phyloP scores from a whole-genome alignment of 92 coral and sea anemone species.

The Micromussa lordhowensis region DNA sequence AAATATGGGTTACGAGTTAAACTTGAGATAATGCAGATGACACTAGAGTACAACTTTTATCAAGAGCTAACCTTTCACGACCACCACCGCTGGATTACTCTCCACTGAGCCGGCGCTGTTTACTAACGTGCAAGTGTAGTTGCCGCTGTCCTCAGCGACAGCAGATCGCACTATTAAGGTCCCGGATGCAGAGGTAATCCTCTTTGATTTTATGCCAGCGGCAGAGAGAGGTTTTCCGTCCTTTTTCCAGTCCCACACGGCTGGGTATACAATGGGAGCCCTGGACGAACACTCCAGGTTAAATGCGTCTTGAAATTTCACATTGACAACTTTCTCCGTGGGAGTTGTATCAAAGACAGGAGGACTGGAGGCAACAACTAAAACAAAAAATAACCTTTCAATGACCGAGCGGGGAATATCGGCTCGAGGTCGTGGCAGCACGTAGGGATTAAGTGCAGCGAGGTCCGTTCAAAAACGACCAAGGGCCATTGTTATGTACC shows the following conservation, averaged over 20 bases:
- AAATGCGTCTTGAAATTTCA: constrained; percentile 55
- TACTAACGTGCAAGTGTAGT: constrained; percentile 75
- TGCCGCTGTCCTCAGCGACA: constrained; percentile 73
- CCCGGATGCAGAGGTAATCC: constrained; percentile 58
- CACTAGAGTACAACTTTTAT: background rate
- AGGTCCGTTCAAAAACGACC: too few relatives aligned
- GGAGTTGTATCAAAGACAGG: constrained; percentile 55
- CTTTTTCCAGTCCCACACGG: constrained; percentile 76
- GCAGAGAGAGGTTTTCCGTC: constrained; percentile 72
- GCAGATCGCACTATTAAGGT: constrained; percentile 56
- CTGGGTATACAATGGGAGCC: constrained; percentile 39
- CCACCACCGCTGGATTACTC: constrained; percentile 29
- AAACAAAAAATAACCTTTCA: background rate
- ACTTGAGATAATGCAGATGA: too few relatives aligned
- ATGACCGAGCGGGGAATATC: too few relatives aligned
- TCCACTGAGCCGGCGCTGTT: constrained; percentile 77
- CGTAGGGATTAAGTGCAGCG: too few relatives aligned
- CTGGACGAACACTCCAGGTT: constrained; percentile 53
- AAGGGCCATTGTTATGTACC: too few relatives aligned
- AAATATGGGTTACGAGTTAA: background rate
- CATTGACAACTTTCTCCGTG: constrained; percentile 10
- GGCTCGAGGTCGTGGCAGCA: too few relatives aligned
- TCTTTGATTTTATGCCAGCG: constrained; percentile 31
- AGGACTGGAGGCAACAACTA: constrained; percentile 63
- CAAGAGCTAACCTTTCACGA: constrained; percentile 69